Base-by-base conservation (phyloP, 2,113 vertebrate species). In the Otocyon megalotis region DNA sequence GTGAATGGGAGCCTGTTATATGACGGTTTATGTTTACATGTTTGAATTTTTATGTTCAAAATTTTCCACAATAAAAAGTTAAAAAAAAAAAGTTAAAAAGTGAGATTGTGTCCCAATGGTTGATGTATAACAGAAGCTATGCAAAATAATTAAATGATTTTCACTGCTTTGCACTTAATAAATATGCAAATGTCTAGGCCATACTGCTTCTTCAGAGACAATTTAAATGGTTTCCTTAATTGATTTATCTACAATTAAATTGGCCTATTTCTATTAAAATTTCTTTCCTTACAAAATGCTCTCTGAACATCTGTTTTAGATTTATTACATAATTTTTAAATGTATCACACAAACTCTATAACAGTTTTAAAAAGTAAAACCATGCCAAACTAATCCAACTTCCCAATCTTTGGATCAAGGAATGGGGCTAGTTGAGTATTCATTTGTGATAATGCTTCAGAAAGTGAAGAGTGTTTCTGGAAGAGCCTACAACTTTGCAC, bases 221-320 rank as follows among this genome's bases (percentile, higher is more conserved):
- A 53, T 91, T 96, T 80, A 82, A 93, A 97, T 74, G 84, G 63
- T 90, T 79, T 90, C 93, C 50, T 89, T 96, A 97, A 94, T 69
- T 87, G 26, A 96, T 72, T 94, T 60, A 71, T 96, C 94, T 92
- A 62, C 74, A 90, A 71, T 96, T 89, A 79, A 94, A 97, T 16
- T 90, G 53, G 54, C 53, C 88, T 69, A 35, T 72, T 82, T 93
- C 91, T 92, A 86, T 80, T 69, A 96, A 81, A 89, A 76, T 81
- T 69, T 81, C 56, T 77, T 87, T 62, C 86, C 56, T 93, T 89
- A 82, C 53, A 92, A 96, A 96, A 92, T 80, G 63, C 14, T 56
- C 58, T 37, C 14, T 76, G 58, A 90, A 90, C 76, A 90, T 94
- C 76, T 96, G 74, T 90, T 97, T 96, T 80, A 89, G 62, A 92